These are phyloP conservation scores for Leptopilina clavipes DNA, from an alignment of 1,140 invertebrate species.

Conservation along the genomic window DNA sequence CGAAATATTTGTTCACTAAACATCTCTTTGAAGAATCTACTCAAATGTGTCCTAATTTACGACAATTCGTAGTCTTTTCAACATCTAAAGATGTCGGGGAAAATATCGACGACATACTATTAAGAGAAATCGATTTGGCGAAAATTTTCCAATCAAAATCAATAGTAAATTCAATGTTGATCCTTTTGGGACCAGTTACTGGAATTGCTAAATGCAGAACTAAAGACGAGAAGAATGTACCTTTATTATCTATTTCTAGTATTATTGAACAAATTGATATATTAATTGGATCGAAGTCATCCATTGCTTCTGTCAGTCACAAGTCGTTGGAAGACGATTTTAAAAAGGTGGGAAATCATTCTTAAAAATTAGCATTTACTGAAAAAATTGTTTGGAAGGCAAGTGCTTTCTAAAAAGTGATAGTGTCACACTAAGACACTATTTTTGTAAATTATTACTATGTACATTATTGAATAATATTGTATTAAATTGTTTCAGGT, in stretches of 20 bases:
- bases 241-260: background rate
- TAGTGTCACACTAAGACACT: no score
- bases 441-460: no score
- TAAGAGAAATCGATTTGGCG: background rate
- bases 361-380: no score
- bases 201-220: background rate
- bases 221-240: background rate
- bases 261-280: conserved; percentile 10
- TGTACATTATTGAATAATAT: no score
- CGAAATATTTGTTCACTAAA: conserved; percentile 40
- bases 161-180: background rate
- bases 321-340: background rate
- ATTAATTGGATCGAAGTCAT: background rate
- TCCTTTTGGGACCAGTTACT: background rate
- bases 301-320: background rate
- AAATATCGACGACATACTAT: background rate
- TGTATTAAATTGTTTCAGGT: no score
- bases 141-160: background rate
- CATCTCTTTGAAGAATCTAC: conserved; percentile 48
- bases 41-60: conserved; percentile 29
- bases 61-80: conserved; percentile 49
- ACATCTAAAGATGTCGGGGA: background rate
- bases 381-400: no score
- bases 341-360: background rate
- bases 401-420: no score